Percentiles rank a stretch among this genome's conserved stretches.
Conservation (phyloP, 1,140 invertebrate genomes). For the Globodera rostochiensis region DNA sequence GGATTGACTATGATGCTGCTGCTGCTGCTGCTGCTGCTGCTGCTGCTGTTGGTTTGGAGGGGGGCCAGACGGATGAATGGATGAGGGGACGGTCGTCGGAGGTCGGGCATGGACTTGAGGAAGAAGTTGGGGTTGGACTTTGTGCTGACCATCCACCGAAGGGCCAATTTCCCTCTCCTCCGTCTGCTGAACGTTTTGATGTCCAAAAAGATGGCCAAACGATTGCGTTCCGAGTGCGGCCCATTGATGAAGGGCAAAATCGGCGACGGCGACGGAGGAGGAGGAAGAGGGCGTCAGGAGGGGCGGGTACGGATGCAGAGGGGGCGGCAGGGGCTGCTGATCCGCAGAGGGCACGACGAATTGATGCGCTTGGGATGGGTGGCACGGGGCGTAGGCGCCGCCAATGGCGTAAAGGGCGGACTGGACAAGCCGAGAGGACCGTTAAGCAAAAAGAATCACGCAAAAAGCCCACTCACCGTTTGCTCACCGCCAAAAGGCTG, state of each 20-base stretch:
- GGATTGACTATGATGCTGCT: neutral
- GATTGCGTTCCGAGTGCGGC: neutral
- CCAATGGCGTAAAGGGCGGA: neutral
- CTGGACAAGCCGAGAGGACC: neutral
- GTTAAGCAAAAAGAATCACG: neutral
- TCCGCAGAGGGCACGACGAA: neutral
- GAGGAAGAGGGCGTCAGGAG: neutral
- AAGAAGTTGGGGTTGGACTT: neutral
- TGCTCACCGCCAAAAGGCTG: neutral
- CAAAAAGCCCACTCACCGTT: neutral
- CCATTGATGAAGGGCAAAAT: neutral
- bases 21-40: too few relatives aligned
- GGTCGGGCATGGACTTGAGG: neutral
- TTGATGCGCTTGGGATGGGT: neutral
- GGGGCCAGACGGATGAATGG: neutral
- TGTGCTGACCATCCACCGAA: neutral
- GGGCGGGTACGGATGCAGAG: neutral
- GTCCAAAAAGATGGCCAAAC: conserved; percentile 7
- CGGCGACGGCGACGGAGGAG: neutral
- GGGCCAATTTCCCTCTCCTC: neutral
- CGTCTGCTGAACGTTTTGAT: neutral
- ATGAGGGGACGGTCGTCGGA: neutral
- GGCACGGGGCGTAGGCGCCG: neutral
- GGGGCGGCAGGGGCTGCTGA: neutral
- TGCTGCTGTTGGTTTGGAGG: neutral